These are phyloP conservation scores for Brachylomia viminalis DNA, from an alignment of 2,888 invertebrate species.

Conservation along the genomic window DNA sequence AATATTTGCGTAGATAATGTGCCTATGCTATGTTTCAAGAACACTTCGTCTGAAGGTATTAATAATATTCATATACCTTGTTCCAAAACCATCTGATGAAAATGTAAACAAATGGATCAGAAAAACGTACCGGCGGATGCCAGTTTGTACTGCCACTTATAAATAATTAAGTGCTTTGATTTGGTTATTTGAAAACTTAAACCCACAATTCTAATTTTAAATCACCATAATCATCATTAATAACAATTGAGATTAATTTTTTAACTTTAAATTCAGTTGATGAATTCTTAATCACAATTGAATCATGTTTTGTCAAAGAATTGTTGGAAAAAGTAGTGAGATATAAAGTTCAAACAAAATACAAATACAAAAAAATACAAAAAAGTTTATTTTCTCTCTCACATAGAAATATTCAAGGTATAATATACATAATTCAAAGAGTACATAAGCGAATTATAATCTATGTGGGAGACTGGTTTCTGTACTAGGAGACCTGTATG, in stretches of 20 bases:
- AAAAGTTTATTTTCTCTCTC: too few species aligned
- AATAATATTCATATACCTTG: not conserved
- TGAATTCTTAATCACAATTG: not conserved
- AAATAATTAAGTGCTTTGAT: not conserved
- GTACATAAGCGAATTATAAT: too few species aligned
- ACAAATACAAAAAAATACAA: too few species aligned
- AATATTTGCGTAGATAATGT: conserved; percentile 35
- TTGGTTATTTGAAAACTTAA: not conserved
- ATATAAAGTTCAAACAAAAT: not conserved
- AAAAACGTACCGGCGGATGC: not conserved
- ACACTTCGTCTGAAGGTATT: conserved; percentile 4
- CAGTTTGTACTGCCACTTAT: not conserved
- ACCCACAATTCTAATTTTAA: not conserved
- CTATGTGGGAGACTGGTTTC: too few species aligned
- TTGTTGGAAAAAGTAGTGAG: too few species aligned
- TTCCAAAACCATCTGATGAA: not conserved
- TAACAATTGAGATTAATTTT: not conserved
- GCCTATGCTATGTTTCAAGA: not conserved
- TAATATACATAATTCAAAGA: too few species aligned
- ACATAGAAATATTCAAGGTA: too few species aligned
- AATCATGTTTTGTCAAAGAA: not conserved
- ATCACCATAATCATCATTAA: not conserved
- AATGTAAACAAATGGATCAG: not conserved
- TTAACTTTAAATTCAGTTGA: not conserved
- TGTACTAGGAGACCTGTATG: too few species aligned